Conservation (phyloP, 2,888 invertebrate species). For the Caenorhabditis drosophilae region DNA sequence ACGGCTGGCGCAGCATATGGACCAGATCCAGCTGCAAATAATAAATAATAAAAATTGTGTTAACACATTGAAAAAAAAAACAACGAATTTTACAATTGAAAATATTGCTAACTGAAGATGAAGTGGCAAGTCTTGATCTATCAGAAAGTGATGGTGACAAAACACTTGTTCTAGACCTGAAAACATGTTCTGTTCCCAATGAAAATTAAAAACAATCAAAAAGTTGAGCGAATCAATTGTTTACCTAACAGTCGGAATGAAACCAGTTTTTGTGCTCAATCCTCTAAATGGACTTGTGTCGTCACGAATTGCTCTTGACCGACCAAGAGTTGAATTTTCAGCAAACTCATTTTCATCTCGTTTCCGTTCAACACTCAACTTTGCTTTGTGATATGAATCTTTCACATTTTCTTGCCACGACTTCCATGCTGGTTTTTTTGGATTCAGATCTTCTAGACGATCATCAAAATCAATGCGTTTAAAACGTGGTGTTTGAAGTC, state of each 20-base stretch:
- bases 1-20: constrained; percentile 67
- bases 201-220: neutral
- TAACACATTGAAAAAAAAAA: no score
- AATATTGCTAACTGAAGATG: constrained; percentile 31
- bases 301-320: constrained; percentile 45
- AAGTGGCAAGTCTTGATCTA: constrained; percentile 31
- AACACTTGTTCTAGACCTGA: constrained; percentile 37
- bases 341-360: constrained; percentile 60
- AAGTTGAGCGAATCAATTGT: neutral
- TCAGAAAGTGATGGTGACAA: constrained; percentile 33
- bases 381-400: constrained; percentile 62
- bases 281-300: constrained; percentile 57
- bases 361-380: constrained; percentile 55
- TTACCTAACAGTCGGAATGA: constrained; percentile 44
- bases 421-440: constrained; percentile 64
- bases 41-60: no score
- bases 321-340: constrained; percentile 44
- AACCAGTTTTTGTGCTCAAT: constrained; percentile 51
- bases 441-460: constrained; percentile 51
- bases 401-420: constrained; percentile 62
- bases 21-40: constrained; percentile 46
- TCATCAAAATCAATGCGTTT: constrained; percentile 65
- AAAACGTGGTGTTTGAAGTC: constrained; percentile 35
- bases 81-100: constrained; percentile 39
- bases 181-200: neutral